A percentile compares a stretch with the other conserved stretches of the same genome.
Evolutionary conservation across 2,113 vertebrate genomes (phyloP).

Genomic region (Hydrolagus affinis): DNA sequence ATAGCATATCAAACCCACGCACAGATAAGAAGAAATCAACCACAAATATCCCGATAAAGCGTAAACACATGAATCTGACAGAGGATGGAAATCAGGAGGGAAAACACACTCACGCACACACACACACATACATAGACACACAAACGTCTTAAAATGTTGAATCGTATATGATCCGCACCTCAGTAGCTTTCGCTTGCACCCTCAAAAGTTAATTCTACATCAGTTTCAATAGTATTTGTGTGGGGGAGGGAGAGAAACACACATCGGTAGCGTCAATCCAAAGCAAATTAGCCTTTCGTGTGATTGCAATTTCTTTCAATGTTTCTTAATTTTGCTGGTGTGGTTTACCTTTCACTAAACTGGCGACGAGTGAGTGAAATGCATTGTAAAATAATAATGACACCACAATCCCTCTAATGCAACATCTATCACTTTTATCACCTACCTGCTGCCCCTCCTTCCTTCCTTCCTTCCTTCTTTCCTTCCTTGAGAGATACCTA

Average conservation of each 20-base stretch:
- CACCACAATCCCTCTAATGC: neutral
- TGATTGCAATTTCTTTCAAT: neutral
- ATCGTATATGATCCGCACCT: neutral
- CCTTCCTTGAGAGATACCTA: conserved; percentile 58
- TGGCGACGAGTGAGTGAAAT: neutral
- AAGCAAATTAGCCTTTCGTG: neutral
- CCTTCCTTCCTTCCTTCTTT: conserved; percentile 58
- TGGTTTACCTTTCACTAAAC: neutral
- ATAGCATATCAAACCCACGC: neutral
- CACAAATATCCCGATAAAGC: neutral
- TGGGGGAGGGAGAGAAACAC: too few species aligned
- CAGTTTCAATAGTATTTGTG: neutral
- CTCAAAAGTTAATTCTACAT: neutral
- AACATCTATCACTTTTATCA: conserved; percentile 29
- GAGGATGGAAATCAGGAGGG: neutral
- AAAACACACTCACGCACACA: too few species aligned
- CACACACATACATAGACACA: too few species aligned
- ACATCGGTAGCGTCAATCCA: neutral
- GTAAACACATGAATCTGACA: neutral
- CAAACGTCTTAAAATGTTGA: neutral
- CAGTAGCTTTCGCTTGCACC: neutral
- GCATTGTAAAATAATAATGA: neutral
- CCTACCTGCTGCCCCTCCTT: conserved; percentile 60
- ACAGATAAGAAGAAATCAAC: neutral
- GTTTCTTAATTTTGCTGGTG: neutral